Evolutionary conservation across 1,140 invertebrate genomes (phyloP).

Genomic region (Cotesia glomerata): DNA sequence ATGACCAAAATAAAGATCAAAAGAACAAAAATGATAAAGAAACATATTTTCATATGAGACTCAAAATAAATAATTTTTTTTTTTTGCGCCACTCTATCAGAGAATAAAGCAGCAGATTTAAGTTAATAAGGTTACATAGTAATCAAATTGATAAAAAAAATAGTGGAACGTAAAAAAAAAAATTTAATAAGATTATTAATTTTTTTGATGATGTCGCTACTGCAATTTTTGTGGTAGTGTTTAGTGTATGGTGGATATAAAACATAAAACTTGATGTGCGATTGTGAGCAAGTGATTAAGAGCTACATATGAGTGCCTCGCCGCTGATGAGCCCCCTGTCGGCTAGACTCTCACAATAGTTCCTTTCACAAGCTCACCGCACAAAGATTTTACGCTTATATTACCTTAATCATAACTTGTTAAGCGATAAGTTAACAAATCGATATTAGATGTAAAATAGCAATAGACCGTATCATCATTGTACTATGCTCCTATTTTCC

Average conservation of each 20-base stretch:
- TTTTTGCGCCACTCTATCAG: too few species aligned
- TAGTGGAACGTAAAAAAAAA: too few species aligned
- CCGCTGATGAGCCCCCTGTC: slow-evolving; percentile 25
- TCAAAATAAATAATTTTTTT: too few species aligned
- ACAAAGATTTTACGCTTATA: slow-evolving; percentile 23
- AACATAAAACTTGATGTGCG: not conserved
- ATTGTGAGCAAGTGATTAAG: slow-evolving; percentile 18
- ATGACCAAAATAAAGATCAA: too few species aligned
- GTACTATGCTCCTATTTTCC: slow-evolving; percentile 12
- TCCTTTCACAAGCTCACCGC: slow-evolving; percentile 19
- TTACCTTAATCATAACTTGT: slow-evolving; percentile 2
- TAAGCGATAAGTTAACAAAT: slow-evolving; percentile 1
- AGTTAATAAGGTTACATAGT: too few species aligned
- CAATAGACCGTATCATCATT: slow-evolving; percentile 29
- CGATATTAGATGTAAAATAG: slow-evolving; percentile 29
- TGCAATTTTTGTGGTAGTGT: not conserved
- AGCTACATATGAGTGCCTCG: slow-evolving; percentile 27
- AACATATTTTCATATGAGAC: too few species aligned
- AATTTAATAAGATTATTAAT: too few species aligned
- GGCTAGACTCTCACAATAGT: slow-evolving; percentile 26
- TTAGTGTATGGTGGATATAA: too few species aligned
- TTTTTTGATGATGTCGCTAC: not conserved
- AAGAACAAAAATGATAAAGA: too few species aligned
- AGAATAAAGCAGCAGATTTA: too few species aligned
- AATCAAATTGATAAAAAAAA: too few species aligned